These are phyloP conservation scores for Thryonomys swinderianus DNA, from an alignment of 2,113 vertebrate species.

Conservation along the genomic window DNA sequence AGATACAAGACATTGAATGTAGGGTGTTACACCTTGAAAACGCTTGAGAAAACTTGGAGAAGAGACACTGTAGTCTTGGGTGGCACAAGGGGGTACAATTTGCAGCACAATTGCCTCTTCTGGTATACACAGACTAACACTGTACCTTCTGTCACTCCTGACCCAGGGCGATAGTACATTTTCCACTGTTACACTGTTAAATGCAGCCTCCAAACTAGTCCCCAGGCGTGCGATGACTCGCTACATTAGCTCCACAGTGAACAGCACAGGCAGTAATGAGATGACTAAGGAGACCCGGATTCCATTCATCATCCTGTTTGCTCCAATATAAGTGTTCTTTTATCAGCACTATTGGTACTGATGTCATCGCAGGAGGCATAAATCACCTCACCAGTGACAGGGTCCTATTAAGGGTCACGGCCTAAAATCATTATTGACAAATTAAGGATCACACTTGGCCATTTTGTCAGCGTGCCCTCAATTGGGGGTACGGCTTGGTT, in stretches of 20 bases:
- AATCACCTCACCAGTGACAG: constrained; percentile 97
- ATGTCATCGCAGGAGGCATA: constrained; percentile 96
- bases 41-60: not conserved
- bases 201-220: constrained; percentile 93
- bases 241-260: constrained; percentile 97
- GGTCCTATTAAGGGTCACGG: constrained; percentile 95
- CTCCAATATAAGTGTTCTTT: constrained; percentile 98
- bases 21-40: constrained; percentile 5
- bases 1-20: not conserved
- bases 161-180: constrained; percentile 88
- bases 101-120: not conserved
- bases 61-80: accelerated
- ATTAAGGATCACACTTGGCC: constrained; percentile 92
- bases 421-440: constrained; percentile 96
- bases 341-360: constrained; percentile 96
- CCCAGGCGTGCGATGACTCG: constrained; percentile 93
- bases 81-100: not conserved
- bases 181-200: constrained; percentile 92
- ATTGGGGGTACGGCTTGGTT: constrained; percentile 84
- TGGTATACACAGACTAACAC: constrained; percentile 48
- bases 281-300: constrained; percentile 95
- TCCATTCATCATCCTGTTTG: constrained; percentile 99
- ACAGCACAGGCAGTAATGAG: constrained; percentile 95
- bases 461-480: constrained; percentile 79
- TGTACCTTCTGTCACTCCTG: constrained; percentile 63